Conservation (phyloP, 2,797 vertebrate species). For the Bufotes viridis region DNA sequence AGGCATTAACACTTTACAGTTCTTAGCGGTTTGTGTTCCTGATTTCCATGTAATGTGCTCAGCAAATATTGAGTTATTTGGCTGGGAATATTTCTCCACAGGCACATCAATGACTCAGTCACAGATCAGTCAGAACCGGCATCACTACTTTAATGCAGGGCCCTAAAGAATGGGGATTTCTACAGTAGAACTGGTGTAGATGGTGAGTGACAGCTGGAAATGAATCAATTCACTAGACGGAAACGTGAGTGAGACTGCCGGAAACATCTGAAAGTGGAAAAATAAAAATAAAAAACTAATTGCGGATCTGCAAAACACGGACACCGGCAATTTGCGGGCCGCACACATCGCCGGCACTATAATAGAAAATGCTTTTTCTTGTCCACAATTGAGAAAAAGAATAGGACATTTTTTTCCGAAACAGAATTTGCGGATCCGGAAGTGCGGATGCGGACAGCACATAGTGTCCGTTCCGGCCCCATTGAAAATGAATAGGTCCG, state of each 20-base stretch:
- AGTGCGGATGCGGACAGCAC: too few relatives aligned
- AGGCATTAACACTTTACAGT: not conserved
- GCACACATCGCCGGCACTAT: too few relatives aligned
- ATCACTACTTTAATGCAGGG: too few relatives aligned
- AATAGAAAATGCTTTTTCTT: too few relatives aligned
- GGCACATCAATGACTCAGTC: not conserved
- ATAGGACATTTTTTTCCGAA: too few relatives aligned
- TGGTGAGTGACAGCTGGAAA: not conserved
- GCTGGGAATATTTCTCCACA: not conserved
- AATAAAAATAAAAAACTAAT: too few relatives aligned
- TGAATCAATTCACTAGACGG: not conserved
- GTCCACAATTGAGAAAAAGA: too few relatives aligned
- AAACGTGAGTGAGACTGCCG: not conserved
- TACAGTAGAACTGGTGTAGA: not conserved
- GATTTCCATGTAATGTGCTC: not conserved
- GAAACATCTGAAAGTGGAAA: not conserved
- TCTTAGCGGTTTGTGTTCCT: not conserved
- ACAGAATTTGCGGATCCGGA: too few relatives aligned
- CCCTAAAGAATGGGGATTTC: not conserved
- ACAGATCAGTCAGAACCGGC: not conserved
- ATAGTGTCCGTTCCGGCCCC: too few relatives aligned
- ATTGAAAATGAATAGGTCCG: too few relatives aligned
- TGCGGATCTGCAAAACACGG: too few relatives aligned
- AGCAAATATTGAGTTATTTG: conserved; percentile 15
- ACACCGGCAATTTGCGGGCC: too few relatives aligned